A percentile compares a stretch with the other conserved stretches of the same genome.
Conservation (phyloP, 2,888 invertebrate genomes). For the Amiota communis region DNA sequence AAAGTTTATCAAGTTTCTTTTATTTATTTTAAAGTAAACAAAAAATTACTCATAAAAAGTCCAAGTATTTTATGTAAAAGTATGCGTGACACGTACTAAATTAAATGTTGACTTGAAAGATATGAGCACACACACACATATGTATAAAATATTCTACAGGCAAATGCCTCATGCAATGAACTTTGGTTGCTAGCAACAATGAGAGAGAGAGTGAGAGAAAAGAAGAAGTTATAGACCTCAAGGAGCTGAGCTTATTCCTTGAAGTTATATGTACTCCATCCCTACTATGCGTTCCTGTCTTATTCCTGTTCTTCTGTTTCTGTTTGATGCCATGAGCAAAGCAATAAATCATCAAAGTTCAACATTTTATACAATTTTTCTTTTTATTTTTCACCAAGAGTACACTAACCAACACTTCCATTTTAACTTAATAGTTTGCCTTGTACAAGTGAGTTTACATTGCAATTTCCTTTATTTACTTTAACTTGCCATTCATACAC, state of each 20-base stretch:
- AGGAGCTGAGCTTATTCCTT: not conserved
- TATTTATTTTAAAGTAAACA: slow-evolving; percentile 12
- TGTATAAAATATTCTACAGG: not conserved
- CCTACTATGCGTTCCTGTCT: too few relatives aligned
- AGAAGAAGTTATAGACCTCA: not conserved
- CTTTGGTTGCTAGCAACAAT: not conserved
- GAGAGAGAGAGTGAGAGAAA: slow-evolving; percentile 30
- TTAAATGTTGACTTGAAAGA: slow-evolving; percentile 49
- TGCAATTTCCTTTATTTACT: slow-evolving; percentile 63
- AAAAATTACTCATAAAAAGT: slow-evolving; percentile 12
- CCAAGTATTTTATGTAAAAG: slow-evolving; percentile 46
- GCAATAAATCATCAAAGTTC: slow-evolving; percentile 61
- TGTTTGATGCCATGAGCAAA: slow-evolving; percentile 13
- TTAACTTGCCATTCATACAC: slow-evolving; percentile 50
- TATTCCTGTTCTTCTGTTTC: slow-evolving; percentile 2
- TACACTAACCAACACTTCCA: not conserved
- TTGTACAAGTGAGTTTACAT: slow-evolving; percentile 57
- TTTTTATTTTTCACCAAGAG: not conserved
- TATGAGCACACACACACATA: slow-evolving; percentile 20
- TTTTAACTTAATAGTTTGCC: slow-evolving; percentile 11
- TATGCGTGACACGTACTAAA: slow-evolving; percentile 62
- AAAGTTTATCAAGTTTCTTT: slow-evolving; percentile 16
- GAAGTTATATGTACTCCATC: not conserved
- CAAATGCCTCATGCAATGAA: too few relatives aligned
- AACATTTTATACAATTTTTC: slow-evolving; percentile 48